Conservation (phyloP, 2,797 vertebrate genomes). For the Cynopterus sphinx region DNA sequence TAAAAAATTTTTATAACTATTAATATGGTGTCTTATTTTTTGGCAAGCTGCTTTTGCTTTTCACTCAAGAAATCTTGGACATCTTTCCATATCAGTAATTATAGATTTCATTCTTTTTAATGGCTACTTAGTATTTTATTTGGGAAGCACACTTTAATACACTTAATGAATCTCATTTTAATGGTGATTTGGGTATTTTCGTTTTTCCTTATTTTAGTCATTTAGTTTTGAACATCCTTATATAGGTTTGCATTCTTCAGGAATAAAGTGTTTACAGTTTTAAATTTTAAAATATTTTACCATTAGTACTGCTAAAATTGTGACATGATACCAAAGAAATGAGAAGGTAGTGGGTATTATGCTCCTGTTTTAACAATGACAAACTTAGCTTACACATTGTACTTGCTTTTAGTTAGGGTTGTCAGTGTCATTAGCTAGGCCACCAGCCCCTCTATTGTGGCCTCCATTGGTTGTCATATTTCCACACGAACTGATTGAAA, state of each 20-base stretch:
- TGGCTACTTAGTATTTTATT: conserved; percentile 6
- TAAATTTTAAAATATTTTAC: background rate
- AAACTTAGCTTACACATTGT: background rate
- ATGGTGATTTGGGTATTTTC: background rate
- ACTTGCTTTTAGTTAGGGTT: background rate
- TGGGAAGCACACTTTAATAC: background rate
- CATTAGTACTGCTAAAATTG: background rate
- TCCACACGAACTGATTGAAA: background rate
- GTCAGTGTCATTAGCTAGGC: background rate
- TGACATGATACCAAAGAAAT: background rate
- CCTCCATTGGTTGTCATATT: background rate
- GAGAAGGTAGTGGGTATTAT: background rate
- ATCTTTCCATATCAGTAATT: background rate
- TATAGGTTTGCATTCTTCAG: background rate
- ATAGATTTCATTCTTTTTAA: conserved; percentile 4
- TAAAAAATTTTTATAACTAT: background rate
- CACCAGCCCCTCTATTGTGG: background rate
- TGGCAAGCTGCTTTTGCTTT: conserved; percentile 21
- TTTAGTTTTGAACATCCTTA: conserved; percentile 2
- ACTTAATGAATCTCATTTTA: conserved; percentile 9
- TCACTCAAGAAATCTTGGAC: conserved; percentile 9
- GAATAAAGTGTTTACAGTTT: conserved; percentile 19
- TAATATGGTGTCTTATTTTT: background rate
- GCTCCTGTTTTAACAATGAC: background rate
- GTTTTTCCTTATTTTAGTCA: background rate